Evolutionary conservation across 2,113 vertebrate genomes (phyloP).

Genomic region (Dascyllus trimaculatus): DNA sequence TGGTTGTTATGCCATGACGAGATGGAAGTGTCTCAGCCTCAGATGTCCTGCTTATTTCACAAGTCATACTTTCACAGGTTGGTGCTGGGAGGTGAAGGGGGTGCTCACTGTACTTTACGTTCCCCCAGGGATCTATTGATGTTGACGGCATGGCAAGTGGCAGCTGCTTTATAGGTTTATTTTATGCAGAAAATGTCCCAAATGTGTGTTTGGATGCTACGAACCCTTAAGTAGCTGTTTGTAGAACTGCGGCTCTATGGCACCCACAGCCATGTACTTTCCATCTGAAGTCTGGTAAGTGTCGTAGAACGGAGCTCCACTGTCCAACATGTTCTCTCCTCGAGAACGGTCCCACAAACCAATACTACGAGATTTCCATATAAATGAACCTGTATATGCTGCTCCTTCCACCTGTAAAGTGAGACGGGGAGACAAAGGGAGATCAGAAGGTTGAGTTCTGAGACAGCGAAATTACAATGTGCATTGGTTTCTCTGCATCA

Average conservation of each 20-base stretch:
- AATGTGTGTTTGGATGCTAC: slow-evolving; percentile 24
- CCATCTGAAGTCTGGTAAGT: slow-evolving; percentile 91
- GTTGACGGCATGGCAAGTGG: too few species aligned
- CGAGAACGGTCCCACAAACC: slow-evolving; percentile 87
- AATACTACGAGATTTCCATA: slow-evolving; percentile 88
- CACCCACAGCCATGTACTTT: slow-evolving; percentile 92
- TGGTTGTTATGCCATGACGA: too few species aligned
- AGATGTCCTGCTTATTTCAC: too few species aligned
- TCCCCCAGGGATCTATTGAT: too few species aligned
- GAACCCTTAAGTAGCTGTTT: slow-evolving; percentile 87
- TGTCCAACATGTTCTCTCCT: slow-evolving; percentile 93
- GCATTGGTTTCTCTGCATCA: too few species aligned
- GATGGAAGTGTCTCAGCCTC: too few species aligned
- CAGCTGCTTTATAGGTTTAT: neutral
- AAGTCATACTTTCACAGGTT: too few species aligned
- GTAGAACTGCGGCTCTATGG: slow-evolving; percentile 94
- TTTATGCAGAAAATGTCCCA: neutral
- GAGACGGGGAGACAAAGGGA: neutral
- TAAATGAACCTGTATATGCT: slow-evolving; percentile 93
- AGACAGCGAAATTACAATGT: neutral
- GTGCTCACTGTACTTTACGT: too few species aligned
- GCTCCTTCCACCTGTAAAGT: slow-evolving; percentile 91
- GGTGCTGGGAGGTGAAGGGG: too few species aligned
- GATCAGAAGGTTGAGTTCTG: neutral
- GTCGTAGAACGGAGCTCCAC: slow-evolving; percentile 93